Conservation (phyloP, 1,140 invertebrate species). For the Eueides isabella region DNA sequence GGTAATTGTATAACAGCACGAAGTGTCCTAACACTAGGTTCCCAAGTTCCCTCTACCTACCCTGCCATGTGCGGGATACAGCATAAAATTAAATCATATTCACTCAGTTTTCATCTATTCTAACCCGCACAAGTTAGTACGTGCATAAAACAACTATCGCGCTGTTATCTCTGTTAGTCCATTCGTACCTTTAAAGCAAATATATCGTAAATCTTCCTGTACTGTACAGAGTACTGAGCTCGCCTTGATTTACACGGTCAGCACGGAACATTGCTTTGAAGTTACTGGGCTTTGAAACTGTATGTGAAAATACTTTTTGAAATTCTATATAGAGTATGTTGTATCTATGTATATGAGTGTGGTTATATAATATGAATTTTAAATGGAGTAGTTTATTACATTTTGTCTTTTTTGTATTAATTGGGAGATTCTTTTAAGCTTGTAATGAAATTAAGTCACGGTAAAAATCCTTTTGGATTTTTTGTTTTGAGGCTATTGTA, state of each 20-base stretch:
- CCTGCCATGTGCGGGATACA: too few relatives aligned
- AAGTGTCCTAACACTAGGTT: too few relatives aligned
- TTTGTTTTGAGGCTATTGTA: too few relatives aligned
- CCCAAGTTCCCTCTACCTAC: too few relatives aligned
- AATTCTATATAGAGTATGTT: not conserved
- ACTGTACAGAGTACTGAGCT: not conserved
- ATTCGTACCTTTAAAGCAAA: constrained; percentile 14
- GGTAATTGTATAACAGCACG: too few relatives aligned
- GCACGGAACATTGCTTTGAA: not conserved
- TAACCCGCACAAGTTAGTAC: not conserved
- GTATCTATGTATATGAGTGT: not conserved
- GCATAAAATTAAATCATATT: not conserved
- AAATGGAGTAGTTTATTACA: not conserved
- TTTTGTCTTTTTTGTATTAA: too few relatives aligned
- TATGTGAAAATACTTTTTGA: too few relatives aligned
- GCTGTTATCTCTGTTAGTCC: constrained; percentile 26
- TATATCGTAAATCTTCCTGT: constrained; percentile 18
- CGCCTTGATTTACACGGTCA: not conserved
- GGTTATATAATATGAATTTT: not conserved
- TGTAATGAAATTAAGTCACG: too few relatives aligned
- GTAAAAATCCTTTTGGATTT: too few relatives aligned
- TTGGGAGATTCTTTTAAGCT: too few relatives aligned
- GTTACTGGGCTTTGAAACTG: not conserved
- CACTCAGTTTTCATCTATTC: not conserved
- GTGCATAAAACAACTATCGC: constrained; percentile 11